Conservation (phyloP, 2,888 invertebrate species). For the Pelosia muscerda region DNA sequence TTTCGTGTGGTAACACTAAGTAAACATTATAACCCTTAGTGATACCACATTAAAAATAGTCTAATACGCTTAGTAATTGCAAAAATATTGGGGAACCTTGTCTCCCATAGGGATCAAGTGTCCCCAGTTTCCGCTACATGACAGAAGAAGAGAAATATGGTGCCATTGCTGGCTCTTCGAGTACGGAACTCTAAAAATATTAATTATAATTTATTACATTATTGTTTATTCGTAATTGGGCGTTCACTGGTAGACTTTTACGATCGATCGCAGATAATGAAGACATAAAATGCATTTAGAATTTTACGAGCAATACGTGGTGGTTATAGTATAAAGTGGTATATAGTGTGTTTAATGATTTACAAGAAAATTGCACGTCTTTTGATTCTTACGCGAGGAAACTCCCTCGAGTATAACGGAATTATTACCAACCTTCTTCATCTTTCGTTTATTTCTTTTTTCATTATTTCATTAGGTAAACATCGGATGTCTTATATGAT, state of each 20-base stretch:
- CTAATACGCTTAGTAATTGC: no score
- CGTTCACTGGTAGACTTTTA: conserved; percentile 54
- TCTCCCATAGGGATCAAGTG: no score
- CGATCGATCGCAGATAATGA: conserved; percentile 61
- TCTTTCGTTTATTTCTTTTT: no score
- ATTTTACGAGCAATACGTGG: conserved; percentile 45
- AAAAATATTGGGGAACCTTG: no score
- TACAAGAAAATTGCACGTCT: background rate
- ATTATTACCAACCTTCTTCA: background rate
- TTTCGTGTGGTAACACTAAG: no score
- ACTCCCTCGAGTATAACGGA: background rate
- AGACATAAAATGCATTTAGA: conserved; percentile 67
- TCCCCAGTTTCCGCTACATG: no score
- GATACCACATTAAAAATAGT: no score
- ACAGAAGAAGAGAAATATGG: no score
- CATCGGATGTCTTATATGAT: no score
- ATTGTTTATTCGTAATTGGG: conserved; percentile 70
- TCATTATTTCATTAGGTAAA: no score
- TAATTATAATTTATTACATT: conserved; percentile 65
- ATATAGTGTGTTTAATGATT: background rate
- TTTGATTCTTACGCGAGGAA: background rate
- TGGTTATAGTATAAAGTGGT: background rate
- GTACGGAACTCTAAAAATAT: conserved; percentile 43
- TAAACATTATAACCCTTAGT: no score
- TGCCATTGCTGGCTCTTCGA: background rate